Evolutionary conservation across 92 coral and sea anemone species (phyloP).

Genomic region (Zoanthus sansibaricus): DNA sequence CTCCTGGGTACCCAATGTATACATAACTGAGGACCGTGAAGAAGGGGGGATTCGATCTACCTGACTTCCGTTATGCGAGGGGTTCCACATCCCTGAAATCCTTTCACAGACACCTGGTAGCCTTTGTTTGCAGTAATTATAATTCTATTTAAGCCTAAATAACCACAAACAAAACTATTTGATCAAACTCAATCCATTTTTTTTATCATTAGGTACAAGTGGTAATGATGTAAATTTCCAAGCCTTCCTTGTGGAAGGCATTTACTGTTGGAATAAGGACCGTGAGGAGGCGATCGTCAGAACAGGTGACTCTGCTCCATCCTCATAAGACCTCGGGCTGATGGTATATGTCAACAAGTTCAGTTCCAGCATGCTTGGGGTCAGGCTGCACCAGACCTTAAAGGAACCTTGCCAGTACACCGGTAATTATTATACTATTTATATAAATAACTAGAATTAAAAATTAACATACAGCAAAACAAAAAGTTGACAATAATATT

Average conservation of each 20-base stretch:
- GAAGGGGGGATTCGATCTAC: slow-evolving; percentile 15
- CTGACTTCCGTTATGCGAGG: background rate
- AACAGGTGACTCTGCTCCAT: background rate
- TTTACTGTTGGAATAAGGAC: slow-evolving; percentile 39
- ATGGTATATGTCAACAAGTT: background rate
- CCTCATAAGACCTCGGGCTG: background rate
- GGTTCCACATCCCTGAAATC: slow-evolving; percentile 42
- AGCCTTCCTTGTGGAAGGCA: slow-evolving; percentile 37
- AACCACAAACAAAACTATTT: background rate
- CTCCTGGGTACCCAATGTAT: slow-evolving; percentile 66
- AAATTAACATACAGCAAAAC: too few relatives aligned
- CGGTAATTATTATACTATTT: background rate
- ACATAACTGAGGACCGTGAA: slow-evolving; percentile 17
- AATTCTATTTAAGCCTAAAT: background rate
- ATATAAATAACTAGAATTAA: background rate
- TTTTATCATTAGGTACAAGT: background rate
- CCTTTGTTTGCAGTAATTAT: background rate
- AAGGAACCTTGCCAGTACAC: background rate
- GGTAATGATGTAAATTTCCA: slow-evolving; percentile 33
- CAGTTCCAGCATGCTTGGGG: too few relatives aligned
- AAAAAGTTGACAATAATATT: too few relatives aligned
- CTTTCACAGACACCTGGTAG: slow-evolving; percentile 38
- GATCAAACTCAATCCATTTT: background rate
- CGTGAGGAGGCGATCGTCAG: slow-evolving; percentile 26
- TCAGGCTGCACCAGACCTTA: background rate